Base-by-base conservation (phyloP, 2,888 invertebrate species). In the Shargacucullia verbasci region DNA sequence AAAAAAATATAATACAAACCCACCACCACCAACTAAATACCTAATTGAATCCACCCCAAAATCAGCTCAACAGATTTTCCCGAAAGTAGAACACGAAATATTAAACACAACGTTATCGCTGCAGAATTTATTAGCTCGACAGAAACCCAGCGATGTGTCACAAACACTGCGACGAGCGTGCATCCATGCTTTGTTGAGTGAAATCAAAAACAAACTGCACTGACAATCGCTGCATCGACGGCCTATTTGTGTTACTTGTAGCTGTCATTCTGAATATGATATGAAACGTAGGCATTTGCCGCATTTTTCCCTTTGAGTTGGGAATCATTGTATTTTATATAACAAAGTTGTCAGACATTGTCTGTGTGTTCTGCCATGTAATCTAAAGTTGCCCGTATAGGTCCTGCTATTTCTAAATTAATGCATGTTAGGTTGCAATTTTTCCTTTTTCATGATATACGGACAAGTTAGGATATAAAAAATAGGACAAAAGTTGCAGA, bases 131-230 rank as follows among this genome's bases (percentile, higher is more conserved):
- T 71, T 70, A 77, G 70, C 60, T 71, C 65, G 58, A 64, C 60
- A 60, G 53, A 59, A 66, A 81, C 49, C 63, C 87, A 84, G 64
- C 84, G 85, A 84, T 83, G 87, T 85, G 84, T 85, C 79, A 87
- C 88, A 87, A 89, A 89, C 81, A 74, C 78, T 79, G 80, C 79
- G 81, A 81, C 82, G 72, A 78, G 77, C 79, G 75, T 73, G 75
- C 80, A 78, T 73, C 77, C 79, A 71, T 85, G 85, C 85, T 87
- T 89, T 89, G 87, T 86, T 85, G 85, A 78, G 79, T 82, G 77
- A 82, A 89, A 89, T 89, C 87, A 85, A 86, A 88, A 89, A 90
- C 86, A 87, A 88, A 87, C 83, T 79, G 78, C 65, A 56, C 73
- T 77, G 78, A 79, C 80, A 78, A 79, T 83, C 79, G 74, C 75